A percentile compares a stretch with the other conserved stretches of the same genome.
phyloP scores from a whole-genome alignment of 2,888 invertebrate species.

The Nymphalis urticae region DNA sequence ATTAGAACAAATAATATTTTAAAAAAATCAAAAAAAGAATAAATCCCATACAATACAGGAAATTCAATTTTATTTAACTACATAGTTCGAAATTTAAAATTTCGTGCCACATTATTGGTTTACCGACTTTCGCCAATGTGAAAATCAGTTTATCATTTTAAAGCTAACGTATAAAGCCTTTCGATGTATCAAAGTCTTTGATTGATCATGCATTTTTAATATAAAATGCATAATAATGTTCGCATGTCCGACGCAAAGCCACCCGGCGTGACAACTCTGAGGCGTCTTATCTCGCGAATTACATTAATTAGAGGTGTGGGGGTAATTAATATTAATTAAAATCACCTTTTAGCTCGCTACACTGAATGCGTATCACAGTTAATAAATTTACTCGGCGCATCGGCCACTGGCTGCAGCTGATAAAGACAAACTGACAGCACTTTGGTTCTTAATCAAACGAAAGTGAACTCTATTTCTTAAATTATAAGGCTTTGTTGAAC shows the following conservation, averaged over 20 bases:
- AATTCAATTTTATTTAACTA: too few species aligned
- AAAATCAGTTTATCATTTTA: neutral
- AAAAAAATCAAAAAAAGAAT: too few species aligned
- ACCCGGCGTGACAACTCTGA: slow-evolving; percentile 59
- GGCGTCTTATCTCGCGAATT: slow-evolving; percentile 70
- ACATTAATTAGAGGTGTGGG: slow-evolving; percentile 81
- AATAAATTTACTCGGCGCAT: slow-evolving; percentile 78
- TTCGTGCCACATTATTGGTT: neutral
- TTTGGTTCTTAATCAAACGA: slow-evolving; percentile 25
- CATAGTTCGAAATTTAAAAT: neutral
- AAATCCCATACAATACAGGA: too few species aligned
- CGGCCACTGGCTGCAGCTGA: slow-evolving; percentile 66
- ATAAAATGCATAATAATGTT: slow-evolving; percentile 33
- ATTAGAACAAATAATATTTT: too few species aligned
- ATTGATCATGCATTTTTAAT: slow-evolving; percentile 20
- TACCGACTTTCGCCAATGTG: neutral
- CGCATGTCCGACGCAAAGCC: slow-evolving; percentile 38
- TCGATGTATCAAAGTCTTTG: slow-evolving; percentile 1
- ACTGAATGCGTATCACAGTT: slow-evolving; percentile 80
- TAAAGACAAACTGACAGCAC: slow-evolving; percentile 69
- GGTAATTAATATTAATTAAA: slow-evolving; percentile 81
- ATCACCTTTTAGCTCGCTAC: slow-evolving; percentile 78
- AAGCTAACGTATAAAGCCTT: neutral
- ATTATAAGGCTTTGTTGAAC: slow-evolving; percentile 35
- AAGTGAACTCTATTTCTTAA: slow-evolving; percentile 36